Evolutionary conservation across 2,888 invertebrate species (phyloP).

Genomic region (Drosophila dives): DNA sequence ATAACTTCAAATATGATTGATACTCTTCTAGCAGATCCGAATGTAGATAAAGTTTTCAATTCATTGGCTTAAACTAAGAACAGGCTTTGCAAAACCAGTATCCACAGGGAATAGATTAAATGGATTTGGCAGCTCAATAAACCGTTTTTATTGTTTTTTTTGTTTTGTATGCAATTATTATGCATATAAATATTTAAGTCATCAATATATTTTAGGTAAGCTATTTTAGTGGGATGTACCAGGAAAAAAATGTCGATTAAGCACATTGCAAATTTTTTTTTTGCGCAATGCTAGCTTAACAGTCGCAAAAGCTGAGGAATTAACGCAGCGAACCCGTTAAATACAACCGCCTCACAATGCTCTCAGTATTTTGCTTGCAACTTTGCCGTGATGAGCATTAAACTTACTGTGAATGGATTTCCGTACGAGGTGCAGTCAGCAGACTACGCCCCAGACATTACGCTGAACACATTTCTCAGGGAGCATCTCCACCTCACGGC

Average conservation of each 20-base stretch:
- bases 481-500: constrained; percentile 87
- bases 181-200: neutral
- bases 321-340: constrained; percentile 55
- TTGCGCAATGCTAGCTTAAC: constrained; percentile 27
- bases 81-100: neutral
- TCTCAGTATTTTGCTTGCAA: constrained; percentile 27
- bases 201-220: neutral
- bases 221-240: neutral
- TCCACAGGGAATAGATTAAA: neutral
- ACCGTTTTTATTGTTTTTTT: neutral
- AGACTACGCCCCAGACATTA: constrained; percentile 84
- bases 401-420: constrained; percentile 69
- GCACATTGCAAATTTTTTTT: constrained; percentile 17
- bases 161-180: neutral
- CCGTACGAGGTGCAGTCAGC: constrained; percentile 75
- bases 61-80: neutral
- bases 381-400: constrained; percentile 60
- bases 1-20: neutral
- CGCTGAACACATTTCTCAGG: constrained; percentile 87
- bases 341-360: constrained; percentile 36
- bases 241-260: neutral
- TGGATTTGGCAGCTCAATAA: neutral
- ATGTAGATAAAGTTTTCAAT: neutral
- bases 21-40: neutral
- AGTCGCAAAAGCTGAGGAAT: constrained; percentile 5